phyloP scores from a whole-genome alignment of 2,113 vertebrate genomes.

The Nyctereutes procyonoides region DNA sequence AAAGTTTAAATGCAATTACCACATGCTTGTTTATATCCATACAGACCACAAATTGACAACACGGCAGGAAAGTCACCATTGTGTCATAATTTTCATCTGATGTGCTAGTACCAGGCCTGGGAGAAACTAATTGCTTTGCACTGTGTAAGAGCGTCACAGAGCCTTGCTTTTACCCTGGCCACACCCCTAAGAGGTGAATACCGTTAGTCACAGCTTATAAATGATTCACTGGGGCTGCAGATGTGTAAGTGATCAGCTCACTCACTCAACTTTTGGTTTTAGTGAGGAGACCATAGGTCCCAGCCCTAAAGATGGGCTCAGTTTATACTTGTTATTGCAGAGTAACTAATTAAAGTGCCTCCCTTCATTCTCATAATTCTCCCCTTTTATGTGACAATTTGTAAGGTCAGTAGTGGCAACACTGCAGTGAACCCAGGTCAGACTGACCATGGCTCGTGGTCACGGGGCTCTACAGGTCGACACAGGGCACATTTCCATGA shows the following conservation, averaged over 20 bases:
- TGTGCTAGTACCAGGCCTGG: neutral
- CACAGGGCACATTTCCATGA: neutral
- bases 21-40: neutral
- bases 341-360: neutral
- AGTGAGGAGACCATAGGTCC: neutral
- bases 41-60: neutral
- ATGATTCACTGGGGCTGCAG: neutral
- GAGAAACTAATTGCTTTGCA: neutral
- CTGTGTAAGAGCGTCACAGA: neutral
- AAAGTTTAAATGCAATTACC: neutral
- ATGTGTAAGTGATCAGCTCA: neutral
- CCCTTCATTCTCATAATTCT: neutral
- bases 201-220: neutral
- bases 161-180: neutral
- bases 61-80: neutral
- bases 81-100: neutral
- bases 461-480: too few species aligned
- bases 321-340: neutral
- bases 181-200: neutral
- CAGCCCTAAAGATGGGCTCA: neutral
- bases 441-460: neutral
- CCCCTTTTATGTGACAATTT: neutral
- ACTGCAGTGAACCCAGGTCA: neutral
- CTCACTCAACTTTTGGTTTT: neutral
- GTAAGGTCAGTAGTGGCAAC: neutral